phyloP scores from a whole-genome alignment of 2,888 invertebrate species.

The Coenonympha glycerion region DNA sequence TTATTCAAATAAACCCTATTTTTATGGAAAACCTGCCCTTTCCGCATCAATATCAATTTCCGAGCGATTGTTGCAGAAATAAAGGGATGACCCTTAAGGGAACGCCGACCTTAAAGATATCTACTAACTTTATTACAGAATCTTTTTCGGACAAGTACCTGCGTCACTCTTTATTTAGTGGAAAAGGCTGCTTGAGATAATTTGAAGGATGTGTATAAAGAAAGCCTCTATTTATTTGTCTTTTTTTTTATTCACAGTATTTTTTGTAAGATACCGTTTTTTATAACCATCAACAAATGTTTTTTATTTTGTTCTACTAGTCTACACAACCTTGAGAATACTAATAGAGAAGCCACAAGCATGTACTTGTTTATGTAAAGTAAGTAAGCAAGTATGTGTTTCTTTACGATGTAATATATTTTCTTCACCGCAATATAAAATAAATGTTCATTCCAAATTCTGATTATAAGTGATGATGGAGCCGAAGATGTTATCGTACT shows the following conservation, averaged over 20 bases:
- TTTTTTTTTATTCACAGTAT: background rate
- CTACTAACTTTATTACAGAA: constrained; percentile 68
- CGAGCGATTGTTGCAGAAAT: constrained; percentile 74
- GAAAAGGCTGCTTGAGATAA: constrained; percentile 15
- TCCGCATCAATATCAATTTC: constrained; percentile 77
- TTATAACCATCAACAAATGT: too few species aligned
- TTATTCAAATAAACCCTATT: constrained; percentile 77
- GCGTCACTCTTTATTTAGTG: constrained; percentile 35
- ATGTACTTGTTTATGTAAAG: too few species aligned
- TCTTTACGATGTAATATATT: too few species aligned
- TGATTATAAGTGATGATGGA: too few species aligned
- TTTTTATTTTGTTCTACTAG: too few species aligned
- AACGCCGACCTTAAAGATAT: constrained; percentile 55
- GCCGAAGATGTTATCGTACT: too few species aligned
- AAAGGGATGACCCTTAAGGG: constrained; percentile 75
- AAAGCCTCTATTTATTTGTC: background rate
- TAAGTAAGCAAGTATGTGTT: too few species aligned
- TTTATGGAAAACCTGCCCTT: constrained; percentile 75
- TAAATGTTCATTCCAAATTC: too few species aligned
- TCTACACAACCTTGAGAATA: too few species aligned
- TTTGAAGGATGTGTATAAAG: constrained; percentile 11
- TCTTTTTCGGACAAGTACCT: constrained; percentile 44
- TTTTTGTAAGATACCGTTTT: too few species aligned
- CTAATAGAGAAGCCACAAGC: too few species aligned
- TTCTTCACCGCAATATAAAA: too few species aligned